Conservation (phyloP, 2,797 vertebrate species). For the Sebastes steindachneri region DNA sequence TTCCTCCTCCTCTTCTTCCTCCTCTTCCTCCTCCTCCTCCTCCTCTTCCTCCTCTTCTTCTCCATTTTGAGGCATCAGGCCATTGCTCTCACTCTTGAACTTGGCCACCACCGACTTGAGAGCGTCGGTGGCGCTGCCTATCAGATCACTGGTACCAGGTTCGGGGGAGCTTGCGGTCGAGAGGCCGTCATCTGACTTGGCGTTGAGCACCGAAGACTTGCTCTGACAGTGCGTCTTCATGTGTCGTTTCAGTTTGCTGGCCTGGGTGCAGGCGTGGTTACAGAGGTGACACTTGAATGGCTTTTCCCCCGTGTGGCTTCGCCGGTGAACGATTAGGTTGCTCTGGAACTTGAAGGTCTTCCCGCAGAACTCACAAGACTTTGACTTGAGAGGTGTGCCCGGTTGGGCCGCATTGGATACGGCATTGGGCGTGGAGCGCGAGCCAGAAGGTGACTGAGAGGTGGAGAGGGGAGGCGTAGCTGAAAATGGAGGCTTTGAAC, state of each 20-base stretch:
- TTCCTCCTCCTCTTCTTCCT: slow-evolving; percentile 92
- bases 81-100: slow-evolving; percentile 95
- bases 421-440: slow-evolving; percentile 86
- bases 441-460: slow-evolving; percentile 91
- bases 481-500: slow-evolving; percentile 94
- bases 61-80: slow-evolving; percentile 91
- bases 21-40: slow-evolving; percentile 94
- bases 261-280: slow-evolving; percentile 98
- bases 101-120: slow-evolving; percentile 98
- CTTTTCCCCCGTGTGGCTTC: slow-evolving; percentile 98
- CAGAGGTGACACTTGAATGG: slow-evolving; percentile 98
- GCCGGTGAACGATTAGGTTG: slow-evolving; percentile 96
- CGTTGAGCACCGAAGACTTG: slow-evolving; percentile 91
- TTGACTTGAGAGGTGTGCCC: slow-evolving; percentile 92
- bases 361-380: slow-evolving; percentile 98
- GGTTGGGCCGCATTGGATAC: slow-evolving; percentile 68
- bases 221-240: slow-evolving; percentile 98
- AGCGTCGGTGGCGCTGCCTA: slow-evolving; percentile 93
- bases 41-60: slow-evolving; percentile 95
- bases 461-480: slow-evolving; percentile 94
- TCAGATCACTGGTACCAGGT: slow-evolving; percentile 93
- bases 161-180: slow-evolving; percentile 95
- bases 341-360: slow-evolving; percentile 99
- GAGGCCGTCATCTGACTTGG: slow-evolving; percentile 95
- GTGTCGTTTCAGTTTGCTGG: slow-evolving; percentile 98